Evolutionary conservation across 1,140 invertebrate species (phyloP).

Genomic region (Drosophila ficusphila): DNA sequence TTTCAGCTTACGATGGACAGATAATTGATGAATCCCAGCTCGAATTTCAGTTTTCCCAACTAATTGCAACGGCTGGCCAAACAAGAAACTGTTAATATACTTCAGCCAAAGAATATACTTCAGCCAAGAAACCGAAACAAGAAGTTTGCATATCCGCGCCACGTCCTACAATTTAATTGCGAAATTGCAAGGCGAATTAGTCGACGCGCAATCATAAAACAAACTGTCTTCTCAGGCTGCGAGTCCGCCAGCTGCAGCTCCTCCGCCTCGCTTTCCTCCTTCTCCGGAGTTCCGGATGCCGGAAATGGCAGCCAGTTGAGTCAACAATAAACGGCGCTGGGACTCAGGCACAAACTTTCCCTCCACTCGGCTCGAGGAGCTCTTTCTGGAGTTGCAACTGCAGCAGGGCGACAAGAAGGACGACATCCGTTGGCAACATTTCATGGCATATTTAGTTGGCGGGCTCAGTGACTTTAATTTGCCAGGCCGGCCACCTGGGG

Average conservation of each 20-base stretch:
- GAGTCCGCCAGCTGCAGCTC: conserved; percentile 4
- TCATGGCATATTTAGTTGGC: conserved; percentile 67
- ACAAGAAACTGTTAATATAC: conserved; percentile 15
- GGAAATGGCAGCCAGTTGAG: conserved; percentile 66
- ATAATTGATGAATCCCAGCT: conserved; percentile 35
- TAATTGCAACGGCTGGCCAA: conserved; percentile 29
- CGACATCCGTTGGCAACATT: conserved; percentile 71
- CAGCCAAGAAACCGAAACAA: neutral
- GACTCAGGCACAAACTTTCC: conserved; percentile 58
- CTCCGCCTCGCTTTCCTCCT: conserved; percentile 1
- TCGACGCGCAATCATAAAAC: conserved; percentile 61
- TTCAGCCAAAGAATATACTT: neutral
- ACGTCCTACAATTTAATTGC: conserved; percentile 58
- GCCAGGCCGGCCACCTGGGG: conserved; percentile 50
- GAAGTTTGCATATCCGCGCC: conserved; percentile 43
- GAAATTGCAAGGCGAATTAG: conserved; percentile 52
- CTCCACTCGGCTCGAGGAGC: conserved; percentile 5
- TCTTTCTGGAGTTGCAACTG: conserved; percentile 1
- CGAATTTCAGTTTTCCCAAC: neutral
- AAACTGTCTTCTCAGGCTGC: conserved; percentile 56
- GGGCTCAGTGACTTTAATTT: conserved; percentile 73
- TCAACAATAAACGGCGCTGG: conserved; percentile 71
- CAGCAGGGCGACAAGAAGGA: conserved; percentile 18
- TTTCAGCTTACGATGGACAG: conserved; percentile 19
- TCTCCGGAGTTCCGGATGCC: conserved; percentile 40